Evolutionary conservation across 2,888 invertebrate genomes (phyloP), one percentile per base, ranked within the genome.

Genomic region (Xylota sylvarum): DNA sequence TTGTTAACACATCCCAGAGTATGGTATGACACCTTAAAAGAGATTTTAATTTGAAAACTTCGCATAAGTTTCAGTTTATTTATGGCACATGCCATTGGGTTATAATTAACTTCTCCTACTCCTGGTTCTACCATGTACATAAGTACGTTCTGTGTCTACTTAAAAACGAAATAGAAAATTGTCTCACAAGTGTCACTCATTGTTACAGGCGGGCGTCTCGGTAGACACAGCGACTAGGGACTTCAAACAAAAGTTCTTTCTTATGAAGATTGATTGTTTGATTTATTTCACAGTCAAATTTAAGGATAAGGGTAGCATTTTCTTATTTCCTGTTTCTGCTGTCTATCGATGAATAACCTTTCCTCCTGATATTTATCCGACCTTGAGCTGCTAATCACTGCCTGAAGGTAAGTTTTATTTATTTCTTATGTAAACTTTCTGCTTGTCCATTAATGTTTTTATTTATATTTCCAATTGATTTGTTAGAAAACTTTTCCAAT

Each of bases 11-110:
- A 14, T 5, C 43, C 43, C 14, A 43, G 14, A 14, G 12, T 6
- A 43, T 43, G 14, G 1, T 14, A 6, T 14, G 14, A 14, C 43
- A 43, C 43, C 43, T 43, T 43, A 14, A 14, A 43, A 43, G 5
- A n/a, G 40, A 43, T 14, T 43, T 43, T n/a, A 43, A 43, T 43
- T 43, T 43, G 40, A 43, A 43, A 43, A 43, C 40, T 43, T 43
- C n/a, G 5, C 3, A n/a, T 4, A 43, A 4, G 40, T n/a, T 40
- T n/a, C 40, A 43, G 14, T 10, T 37, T 37, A 12, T 12, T 0
- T 32, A 23, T 23, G 23, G 32, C 7, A 32, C 14, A 43, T 14
- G 14, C 0, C 14, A 14, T 43, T 43, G 43, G 6, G 2, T 14
- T 14, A 14, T 43, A 43, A 43, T 43, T 43, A 43, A 43, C 14